These are phyloP conservation scores for Crotalus adamanteus DNA, from an alignment of 2,797 vertebrate species.

Conservation along the genomic window DNA sequence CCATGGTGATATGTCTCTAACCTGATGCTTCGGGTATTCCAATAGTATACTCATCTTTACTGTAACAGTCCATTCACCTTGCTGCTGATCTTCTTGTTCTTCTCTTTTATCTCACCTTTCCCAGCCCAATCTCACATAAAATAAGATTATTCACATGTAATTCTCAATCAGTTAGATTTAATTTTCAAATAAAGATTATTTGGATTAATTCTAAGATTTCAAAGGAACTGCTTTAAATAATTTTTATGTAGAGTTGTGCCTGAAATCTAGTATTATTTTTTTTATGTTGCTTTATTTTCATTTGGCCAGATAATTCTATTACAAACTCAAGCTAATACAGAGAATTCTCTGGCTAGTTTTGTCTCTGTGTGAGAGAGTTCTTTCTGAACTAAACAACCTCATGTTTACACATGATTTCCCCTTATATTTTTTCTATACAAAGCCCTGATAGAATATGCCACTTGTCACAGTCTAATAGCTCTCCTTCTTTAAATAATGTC, in stretches of 20 bases:
- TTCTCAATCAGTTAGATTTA: not conserved
- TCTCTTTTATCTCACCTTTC: not conserved
- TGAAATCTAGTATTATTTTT: not conserved
- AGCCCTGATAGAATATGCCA: constrained; percentile 48
- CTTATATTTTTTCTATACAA: constrained; percentile 39
- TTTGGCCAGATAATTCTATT: not conserved
- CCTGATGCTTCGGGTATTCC: not conserved
- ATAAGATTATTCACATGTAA: not conserved
- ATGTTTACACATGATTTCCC: constrained; percentile 59
- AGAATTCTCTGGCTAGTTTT: constrained; percentile 20
- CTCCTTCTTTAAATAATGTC: constrained; percentile 67
- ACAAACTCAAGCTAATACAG: constrained; percentile 49
- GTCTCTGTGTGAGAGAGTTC: not conserved
- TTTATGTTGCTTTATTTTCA: not conserved
- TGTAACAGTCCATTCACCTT: not conserved
- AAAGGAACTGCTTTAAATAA: not conserved
- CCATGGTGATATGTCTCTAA: not conserved
- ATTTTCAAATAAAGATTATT: not conserved
- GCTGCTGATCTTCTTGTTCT: not conserved
- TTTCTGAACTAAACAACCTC: constrained; percentile 34
- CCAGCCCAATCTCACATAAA: not conserved
- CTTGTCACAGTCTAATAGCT: constrained; percentile 64
- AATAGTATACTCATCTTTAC: not conserved
- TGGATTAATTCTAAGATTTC: not conserved
- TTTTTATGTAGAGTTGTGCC: not conserved